These are phyloP conservation scores for Drosophila jambulina DNA, from an alignment of 1,140 invertebrate species.

Conservation along the genomic window DNA sequence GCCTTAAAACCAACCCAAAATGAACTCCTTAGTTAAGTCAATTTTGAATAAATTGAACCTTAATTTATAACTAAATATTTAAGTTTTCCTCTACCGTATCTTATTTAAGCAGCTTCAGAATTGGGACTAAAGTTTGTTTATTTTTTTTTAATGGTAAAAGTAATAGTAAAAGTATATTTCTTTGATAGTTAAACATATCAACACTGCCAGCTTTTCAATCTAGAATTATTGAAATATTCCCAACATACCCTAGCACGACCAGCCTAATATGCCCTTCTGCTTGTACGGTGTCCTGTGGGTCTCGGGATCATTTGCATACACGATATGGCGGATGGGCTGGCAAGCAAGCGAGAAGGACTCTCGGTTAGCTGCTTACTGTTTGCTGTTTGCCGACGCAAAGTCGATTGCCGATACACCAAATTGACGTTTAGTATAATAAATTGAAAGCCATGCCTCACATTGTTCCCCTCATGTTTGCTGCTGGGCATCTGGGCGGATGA, in stretches of 20 bases:
- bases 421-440: conserved; percentile 82
- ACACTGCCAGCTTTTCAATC: no score
- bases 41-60: no score
- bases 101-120: no score
- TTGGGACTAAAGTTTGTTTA: no score
- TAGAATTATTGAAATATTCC: no score
- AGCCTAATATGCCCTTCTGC: neutral
- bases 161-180: no score
- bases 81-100: no score
- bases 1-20: no score
- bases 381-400: conserved; percentile 63
- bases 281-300: conserved; percentile 3
- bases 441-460: conserved; percentile 54
- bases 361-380: conserved; percentile 20
- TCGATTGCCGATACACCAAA: conserved; percentile 72
- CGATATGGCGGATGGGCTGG: conserved; percentile 46
- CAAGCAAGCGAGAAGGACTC: conserved; percentile 20
- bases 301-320: conserved; percentile 56
- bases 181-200: no score
- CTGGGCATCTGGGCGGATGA: conserved; percentile 22
- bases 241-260: neutral
- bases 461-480: conserved; percentile 29
- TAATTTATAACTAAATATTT: no score
- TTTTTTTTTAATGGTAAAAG: no score
- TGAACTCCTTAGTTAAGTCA: no score